Evolutionary conservation across 2,113 vertebrate genomes (phyloP), one percentile per base, ranked within the genome.

Genomic region (Atrichornis clamosus): DNA sequence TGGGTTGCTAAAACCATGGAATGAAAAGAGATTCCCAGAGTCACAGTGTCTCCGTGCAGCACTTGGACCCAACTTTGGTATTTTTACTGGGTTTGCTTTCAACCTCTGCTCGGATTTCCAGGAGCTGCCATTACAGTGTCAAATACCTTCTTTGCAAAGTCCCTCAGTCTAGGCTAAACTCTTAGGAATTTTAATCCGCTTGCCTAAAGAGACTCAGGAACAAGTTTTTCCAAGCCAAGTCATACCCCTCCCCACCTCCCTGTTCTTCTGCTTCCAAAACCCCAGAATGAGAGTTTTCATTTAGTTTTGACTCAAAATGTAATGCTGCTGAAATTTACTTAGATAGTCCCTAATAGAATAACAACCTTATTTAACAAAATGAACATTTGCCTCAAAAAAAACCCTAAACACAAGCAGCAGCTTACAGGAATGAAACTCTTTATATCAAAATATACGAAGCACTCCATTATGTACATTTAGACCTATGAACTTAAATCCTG

Each of bases 171-270:
- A 75, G 47, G 39, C 82, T 95, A 91, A 96, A 95, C 94, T 82
- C 94, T 42, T 10, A 91, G 89, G 96, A 96, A 96, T 96, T 94
- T 96, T 96, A 95, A 96, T 97, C 96, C 72, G 59, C 68, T 73
- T 90, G 83, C 50, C 90, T 84, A 92, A 86, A 93, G 84, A 92
- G 84, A 89, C 53, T 89, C 11, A 9, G 63, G 75, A 95, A 84
- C 2, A 18, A 84, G 33, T 72, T 93, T 87, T 87, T 89, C 87
- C 65, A 60, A 84, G 84, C 72, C 94, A 92, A 91, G 65, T 93
- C 91, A 87, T 64, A 76, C 41, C 75, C 26, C 74, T 91, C 59
- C 41, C 72, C 81, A 94, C 80, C 62, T 87, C 73, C 91, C 69
- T 76, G 28, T 33, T 89, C 53, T 95, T 91, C 74, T 84, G 81